phyloP scores from a whole-genome alignment of 2,113 vertebrate genomes.

The Mormyrus lacerda region DNA sequence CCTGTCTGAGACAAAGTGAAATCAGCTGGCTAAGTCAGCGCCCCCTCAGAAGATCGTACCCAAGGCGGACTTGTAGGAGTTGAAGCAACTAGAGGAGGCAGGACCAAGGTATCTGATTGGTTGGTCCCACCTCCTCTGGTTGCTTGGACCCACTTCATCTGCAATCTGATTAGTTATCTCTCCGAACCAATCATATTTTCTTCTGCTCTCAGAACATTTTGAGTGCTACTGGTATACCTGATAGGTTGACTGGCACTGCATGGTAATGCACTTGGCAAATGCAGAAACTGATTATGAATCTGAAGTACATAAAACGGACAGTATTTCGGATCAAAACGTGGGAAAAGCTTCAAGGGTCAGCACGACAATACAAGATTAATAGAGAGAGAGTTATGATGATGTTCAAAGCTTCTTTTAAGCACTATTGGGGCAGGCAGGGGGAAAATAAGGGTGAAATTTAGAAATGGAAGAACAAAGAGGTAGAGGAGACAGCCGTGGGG shows the following conservation, averaged over 20 bases:
- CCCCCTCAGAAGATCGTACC: too few relatives aligned
- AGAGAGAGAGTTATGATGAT: background rate
- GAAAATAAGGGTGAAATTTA: background rate
- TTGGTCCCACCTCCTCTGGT: too few relatives aligned
- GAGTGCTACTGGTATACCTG: too few relatives aligned
- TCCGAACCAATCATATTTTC: too few relatives aligned
- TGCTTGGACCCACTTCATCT: too few relatives aligned
- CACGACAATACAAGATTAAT: background rate
- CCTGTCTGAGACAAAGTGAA: too few relatives aligned
- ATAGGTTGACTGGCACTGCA: background rate
- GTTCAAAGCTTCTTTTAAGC: background rate
- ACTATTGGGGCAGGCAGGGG: background rate
- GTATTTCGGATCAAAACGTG: background rate
- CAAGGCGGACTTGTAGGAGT: too few relatives aligned
- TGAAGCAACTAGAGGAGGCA: too few relatives aligned
- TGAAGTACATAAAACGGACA: background rate
- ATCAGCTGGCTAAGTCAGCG: too few relatives aligned
- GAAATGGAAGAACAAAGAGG: conserved; percentile 11
- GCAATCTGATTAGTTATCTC: too few relatives aligned
- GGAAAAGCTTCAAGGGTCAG: background rate
- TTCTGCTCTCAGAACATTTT: too few relatives aligned
- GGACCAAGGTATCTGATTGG: too few relatives aligned
- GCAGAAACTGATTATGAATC: background rate
- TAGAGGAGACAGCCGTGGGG: background rate
- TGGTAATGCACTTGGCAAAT: background rate